These are phyloP conservation scores for Eucera pruinosa DNA, from an alignment of 2,888 invertebrate genomes.

Conservation along the genomic window DNA sequence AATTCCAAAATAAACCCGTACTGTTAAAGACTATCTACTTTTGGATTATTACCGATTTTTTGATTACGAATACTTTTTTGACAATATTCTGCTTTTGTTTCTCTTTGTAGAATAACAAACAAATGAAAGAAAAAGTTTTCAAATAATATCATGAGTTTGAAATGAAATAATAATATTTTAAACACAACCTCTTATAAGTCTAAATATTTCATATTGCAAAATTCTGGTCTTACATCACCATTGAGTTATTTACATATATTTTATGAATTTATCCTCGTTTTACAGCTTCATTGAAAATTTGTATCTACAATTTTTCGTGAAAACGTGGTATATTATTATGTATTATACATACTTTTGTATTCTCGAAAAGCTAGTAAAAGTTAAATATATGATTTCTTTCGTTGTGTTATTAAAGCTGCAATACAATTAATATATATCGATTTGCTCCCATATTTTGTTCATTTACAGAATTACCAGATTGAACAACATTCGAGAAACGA, in stretches of 20 bases:
- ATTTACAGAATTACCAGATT: slow-evolving; percentile 12
- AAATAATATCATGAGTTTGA: too few relatives aligned
- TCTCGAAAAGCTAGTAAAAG: background rate
- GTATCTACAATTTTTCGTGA: background rate
- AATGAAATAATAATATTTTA: too few relatives aligned
- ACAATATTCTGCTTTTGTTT: too few relatives aligned
- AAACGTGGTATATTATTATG: too few relatives aligned
- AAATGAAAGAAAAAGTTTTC: too few relatives aligned
- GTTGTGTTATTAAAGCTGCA: background rate
- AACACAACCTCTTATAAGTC: background rate
- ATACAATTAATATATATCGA: slow-evolving; percentile 39
- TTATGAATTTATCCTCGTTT: background rate
- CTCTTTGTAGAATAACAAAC: too few relatives aligned
- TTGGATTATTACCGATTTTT: too few relatives aligned
- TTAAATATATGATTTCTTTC: background rate
- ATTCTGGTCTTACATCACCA: too few relatives aligned
- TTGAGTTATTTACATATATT: too few relatives aligned
- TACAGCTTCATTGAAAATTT: background rate
- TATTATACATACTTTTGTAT: background rate
- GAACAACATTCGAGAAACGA: slow-evolving; percentile 15
- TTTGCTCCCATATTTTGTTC: slow-evolving; percentile 23
- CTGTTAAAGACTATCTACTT: too few relatives aligned
- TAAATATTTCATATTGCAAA: background rate
- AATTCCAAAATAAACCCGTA: too few relatives aligned
- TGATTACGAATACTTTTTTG: too few relatives aligned